phyloP scores from a whole-genome alignment of 2,797 vertebrate species.

The Acrossocheilus fasciatus region DNA sequence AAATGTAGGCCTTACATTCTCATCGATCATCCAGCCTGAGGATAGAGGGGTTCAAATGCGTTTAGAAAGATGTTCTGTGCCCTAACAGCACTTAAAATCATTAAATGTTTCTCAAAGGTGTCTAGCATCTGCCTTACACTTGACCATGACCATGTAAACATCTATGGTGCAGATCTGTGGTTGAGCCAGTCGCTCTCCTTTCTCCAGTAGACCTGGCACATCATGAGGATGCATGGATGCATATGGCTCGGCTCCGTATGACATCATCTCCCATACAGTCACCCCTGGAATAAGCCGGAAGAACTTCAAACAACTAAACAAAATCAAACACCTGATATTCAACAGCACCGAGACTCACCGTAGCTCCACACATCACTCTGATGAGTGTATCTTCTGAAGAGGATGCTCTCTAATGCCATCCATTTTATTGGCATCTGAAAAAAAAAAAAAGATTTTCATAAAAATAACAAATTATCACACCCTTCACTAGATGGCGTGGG shows the following conservation, averaged over 20 bases:
- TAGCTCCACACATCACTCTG: conserved; percentile 99
- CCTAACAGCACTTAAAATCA: not conserved
- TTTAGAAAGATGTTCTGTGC: not conserved
- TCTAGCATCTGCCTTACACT: conserved; percentile 82
- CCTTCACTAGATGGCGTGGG: too few relatives aligned
- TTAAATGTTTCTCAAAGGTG: not conserved
- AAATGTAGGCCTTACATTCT: conserved; percentile 94
- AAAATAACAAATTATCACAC: too few relatives aligned
- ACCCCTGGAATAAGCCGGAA: conserved; percentile 80
- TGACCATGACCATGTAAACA: conserved; percentile 99
- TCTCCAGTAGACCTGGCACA: conserved; percentile 91
- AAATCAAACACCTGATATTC: not conserved
- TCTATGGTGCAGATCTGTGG: conserved; percentile 96
- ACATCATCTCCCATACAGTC: conserved; percentile 98
- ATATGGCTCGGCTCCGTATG: conserved; percentile 91
- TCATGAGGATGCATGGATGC: conserved; percentile 85
- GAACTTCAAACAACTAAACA: not conserved
- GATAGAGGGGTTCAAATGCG: not conserved
- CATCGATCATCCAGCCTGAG: conserved; percentile 97
- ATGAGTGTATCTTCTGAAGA: conserved; percentile 93
- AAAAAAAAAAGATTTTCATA: not conserved
- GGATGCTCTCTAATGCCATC: conserved; percentile 97
- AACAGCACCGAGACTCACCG: conserved; percentile 75
- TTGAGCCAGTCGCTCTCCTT: conserved; percentile 92
- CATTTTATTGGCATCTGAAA: conserved; percentile 94